Conservation (phyloP, 2,113 vertebrate species). For the Dipodomys stephensi region DNA sequence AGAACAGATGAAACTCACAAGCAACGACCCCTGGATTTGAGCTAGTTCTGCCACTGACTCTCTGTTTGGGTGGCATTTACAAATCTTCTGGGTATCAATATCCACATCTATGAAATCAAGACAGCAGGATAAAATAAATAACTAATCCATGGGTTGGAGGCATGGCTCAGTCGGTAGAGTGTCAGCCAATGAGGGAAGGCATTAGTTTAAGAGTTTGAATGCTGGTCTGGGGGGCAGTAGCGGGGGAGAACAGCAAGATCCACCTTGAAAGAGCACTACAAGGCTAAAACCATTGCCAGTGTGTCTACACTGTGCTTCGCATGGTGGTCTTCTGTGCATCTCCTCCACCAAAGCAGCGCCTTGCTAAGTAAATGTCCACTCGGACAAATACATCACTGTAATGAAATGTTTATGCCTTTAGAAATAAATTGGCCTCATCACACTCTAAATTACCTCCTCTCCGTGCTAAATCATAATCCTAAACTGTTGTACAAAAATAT, state of each 20-base stretch:
- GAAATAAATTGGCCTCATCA: conserved; percentile 49
- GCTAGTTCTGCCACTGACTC: background rate
- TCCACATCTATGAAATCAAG: background rate
- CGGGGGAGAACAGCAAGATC: too few species aligned
- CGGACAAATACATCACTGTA: conserved; percentile 41
- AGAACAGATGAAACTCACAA: background rate
- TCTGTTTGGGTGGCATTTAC: background rate
- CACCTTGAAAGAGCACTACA: too few species aligned
- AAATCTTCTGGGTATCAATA: background rate
- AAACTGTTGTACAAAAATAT: conserved; percentile 58
- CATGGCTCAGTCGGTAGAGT: too few species aligned
- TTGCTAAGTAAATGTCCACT: conserved; percentile 1
- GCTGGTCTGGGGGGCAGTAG: too few species aligned
- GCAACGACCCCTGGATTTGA: background rate
- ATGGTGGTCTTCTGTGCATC: background rate
- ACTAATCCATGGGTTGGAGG: too few species aligned
- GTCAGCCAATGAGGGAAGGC: too few species aligned
- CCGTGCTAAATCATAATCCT: conserved; percentile 57
- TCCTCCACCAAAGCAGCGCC: conserved; percentile 4
- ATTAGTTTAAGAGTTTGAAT: too few species aligned
- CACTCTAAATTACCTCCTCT: conserved; percentile 58
- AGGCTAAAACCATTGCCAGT: too few species aligned
- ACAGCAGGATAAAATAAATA: background rate
- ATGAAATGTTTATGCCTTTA: conserved; percentile 56
- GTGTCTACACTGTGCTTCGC: background rate